phyloP scores from a whole-genome alignment of 1,140 invertebrate species.

The Dendrolimus punctatus region DNA sequence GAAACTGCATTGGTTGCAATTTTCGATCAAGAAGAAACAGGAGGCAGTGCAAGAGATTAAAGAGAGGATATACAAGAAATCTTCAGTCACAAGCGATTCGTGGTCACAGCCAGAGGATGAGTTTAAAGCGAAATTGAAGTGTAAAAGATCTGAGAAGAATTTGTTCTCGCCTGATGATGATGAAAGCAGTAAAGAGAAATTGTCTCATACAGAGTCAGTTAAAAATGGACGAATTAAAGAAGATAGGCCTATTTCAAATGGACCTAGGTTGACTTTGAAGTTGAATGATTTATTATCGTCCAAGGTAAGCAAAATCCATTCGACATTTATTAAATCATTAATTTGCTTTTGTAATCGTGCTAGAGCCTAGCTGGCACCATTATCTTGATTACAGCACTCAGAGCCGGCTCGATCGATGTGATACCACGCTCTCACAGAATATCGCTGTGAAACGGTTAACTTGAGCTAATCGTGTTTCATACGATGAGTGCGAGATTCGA shows the following conservation, averaged over 20 bases:
- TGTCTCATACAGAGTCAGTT: slow-evolving; percentile 32
- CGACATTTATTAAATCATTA: too few relatives aligned
- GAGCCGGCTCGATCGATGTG: too few relatives aligned
- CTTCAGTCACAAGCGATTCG: slow-evolving; percentile 46
- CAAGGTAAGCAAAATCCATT: slow-evolving; percentile 32
- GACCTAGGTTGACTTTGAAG: slow-evolving; percentile 53
- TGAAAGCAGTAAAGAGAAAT: slow-evolving; percentile 28
- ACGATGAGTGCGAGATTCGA: too few relatives aligned
- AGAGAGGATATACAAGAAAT: slow-evolving; percentile 63
- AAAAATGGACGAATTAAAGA: slow-evolving; percentile 51
- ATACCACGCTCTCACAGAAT: too few relatives aligned
- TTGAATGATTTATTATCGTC: slow-evolving; percentile 63
- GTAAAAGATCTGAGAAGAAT: slow-evolving; percentile 42
- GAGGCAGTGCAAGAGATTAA: slow-evolving; percentile 66
- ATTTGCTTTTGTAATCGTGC: too few relatives aligned
- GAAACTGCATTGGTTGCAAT: slow-evolving; percentile 62
- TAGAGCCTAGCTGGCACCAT: too few relatives aligned
- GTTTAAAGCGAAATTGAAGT: slow-evolving; percentile 33
- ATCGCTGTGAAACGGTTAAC: too few relatives aligned
- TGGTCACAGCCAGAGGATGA: slow-evolving; percentile 20
- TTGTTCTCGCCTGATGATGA: slow-evolving; percentile 47
- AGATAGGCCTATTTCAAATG: slow-evolving; percentile 37
- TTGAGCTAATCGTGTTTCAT: too few relatives aligned
- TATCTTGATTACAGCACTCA: too few relatives aligned
- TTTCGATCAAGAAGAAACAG: slow-evolving; percentile 63